Percentiles rank a stretch among this genome's conserved stretches.
Evolutionary conservation across 1,140 invertebrate genomes (phyloP).

Genomic region (Drosophila leontia): DNA sequence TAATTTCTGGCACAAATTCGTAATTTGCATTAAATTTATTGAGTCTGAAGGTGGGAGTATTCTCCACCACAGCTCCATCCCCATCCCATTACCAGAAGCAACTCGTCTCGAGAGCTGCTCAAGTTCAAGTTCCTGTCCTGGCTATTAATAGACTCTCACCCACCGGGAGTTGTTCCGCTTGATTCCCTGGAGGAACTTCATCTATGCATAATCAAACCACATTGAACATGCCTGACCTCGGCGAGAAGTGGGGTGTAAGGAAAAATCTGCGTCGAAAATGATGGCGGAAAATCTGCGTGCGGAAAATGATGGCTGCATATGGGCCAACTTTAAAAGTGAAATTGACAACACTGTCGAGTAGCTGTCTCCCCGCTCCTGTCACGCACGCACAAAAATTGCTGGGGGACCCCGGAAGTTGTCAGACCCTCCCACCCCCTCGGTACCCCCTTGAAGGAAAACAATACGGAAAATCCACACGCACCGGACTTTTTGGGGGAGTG

Average conservation of each 20-base stretch:
- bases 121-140: slow-evolving; percentile 40
- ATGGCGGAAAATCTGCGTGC: slow-evolving; percentile 32
- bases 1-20: slow-evolving; percentile 78
- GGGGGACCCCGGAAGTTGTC: slow-evolving; percentile 50
- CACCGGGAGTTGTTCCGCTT: not conserved
- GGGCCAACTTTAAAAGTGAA: slow-evolving; percentile 72
- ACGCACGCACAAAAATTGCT: slow-evolving; percentile 46
- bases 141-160: slow-evolving; percentile 35
- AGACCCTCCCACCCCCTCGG: not conserved
- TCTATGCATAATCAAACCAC: slow-evolving; percentile 45
- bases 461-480: slow-evolving; percentile 42
- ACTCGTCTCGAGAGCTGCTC: slow-evolving; percentile 6
- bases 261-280: slow-evolving; percentile 28
- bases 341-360: slow-evolving; percentile 75
- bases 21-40: slow-evolving; percentile 84
- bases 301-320: slow-evolving; percentile 59
- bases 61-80: not conserved
- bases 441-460: slow-evolving; percentile 35
- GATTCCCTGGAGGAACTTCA: slow-evolving; percentile 29
- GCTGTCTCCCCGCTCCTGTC: slow-evolving; percentile 38
- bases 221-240: slow-evolving; percentile 22
- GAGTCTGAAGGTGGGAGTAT: slow-evolving; percentile 10
- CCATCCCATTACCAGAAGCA: slow-evolving; percentile 1
- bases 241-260: not conserved
- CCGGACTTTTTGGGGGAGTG: slow-evolving; percentile 41